Evolutionary conservation across 2,797 vertebrate species (phyloP).

Genomic region (Anisognathus igniventris): DNA sequence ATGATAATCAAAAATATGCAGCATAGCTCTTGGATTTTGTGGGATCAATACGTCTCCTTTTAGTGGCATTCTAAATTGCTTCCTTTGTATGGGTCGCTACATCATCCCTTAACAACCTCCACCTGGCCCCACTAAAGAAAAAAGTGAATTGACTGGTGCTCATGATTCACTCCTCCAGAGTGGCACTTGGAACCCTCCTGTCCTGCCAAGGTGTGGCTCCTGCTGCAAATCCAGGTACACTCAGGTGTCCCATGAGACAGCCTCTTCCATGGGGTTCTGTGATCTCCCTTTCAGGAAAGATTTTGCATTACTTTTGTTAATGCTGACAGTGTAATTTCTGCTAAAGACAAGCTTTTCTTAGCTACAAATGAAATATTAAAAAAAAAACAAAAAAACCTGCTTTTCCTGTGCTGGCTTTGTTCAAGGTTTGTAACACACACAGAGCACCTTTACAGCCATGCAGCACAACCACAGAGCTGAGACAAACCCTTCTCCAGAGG

Average conservation of each 20-base stretch:
- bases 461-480: not conserved
- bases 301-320: not conserved
- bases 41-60: not conserved
- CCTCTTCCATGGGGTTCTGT: not conserved
- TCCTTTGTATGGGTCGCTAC: not conserved
- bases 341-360: not conserved
- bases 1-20: not conserved
- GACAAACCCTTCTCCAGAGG: not conserved
- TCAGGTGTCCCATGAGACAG: accelerated
- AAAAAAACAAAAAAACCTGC: not conserved
- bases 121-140: not conserved
- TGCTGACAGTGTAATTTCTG: not conserved
- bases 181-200: too few relatives aligned
- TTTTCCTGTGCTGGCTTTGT: not conserved
- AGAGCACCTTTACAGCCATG: not conserved
- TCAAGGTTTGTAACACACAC: not conserved
- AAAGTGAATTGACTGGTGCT: not conserved
- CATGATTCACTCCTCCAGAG: not conserved
- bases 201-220: not conserved
- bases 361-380: not conserved
- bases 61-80: not conserved
- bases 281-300: not conserved
- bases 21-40: not conserved
- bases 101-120: not conserved
- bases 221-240: not conserved